Evolutionary conservation across 2,888 invertebrate genomes (phyloP).

Genomic region (Tetranychus piercei): DNA sequence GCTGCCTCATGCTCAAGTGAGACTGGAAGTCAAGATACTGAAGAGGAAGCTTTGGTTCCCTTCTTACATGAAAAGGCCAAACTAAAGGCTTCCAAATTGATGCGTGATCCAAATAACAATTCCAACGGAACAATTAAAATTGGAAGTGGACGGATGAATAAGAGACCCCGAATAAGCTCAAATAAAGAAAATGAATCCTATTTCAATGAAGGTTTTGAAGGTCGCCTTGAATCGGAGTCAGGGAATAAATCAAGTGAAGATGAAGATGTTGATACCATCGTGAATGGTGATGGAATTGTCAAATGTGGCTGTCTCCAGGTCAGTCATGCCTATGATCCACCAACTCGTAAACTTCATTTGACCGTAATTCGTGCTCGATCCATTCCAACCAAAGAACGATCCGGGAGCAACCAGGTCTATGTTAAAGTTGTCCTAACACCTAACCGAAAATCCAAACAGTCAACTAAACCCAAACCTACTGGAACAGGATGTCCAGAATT

Average conservation of each 20-base stretch:
- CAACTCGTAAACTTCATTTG: slow-evolving; percentile 75
- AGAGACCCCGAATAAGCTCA: too few relatives aligned
- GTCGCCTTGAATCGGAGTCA: not conserved
- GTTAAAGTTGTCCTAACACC: slow-evolving; percentile 71
- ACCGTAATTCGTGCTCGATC: slow-evolving; percentile 71
- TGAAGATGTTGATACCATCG: not conserved
- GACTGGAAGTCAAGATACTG: slow-evolving; percentile 5
- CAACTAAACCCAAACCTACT: slow-evolving; percentile 35
- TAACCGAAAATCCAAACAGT: slow-evolving; percentile 79
- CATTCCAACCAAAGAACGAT: slow-evolving; percentile 44
- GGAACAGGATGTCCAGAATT: slow-evolving; percentile 55
- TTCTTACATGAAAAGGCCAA: slow-evolving; percentile 3
- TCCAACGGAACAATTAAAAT: not conserved
- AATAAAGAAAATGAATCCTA: not conserved
- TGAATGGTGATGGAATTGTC: not conserved
- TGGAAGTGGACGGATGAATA: not conserved
- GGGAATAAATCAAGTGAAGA: not conserved
- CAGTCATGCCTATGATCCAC: slow-evolving; percentile 70
- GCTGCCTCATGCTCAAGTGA: slow-evolving; percentile 4
- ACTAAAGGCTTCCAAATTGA: not conserved
- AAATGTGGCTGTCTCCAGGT: slow-evolving; percentile 61
- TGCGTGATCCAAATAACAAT: not conserved
- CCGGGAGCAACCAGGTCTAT: slow-evolving; percentile 51
- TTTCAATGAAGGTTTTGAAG: not conserved
- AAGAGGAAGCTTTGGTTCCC: slow-evolving; percentile 13